Evolutionary conservation across 1,140 invertebrate genomes (phyloP).

Genomic region (Lysiphlebus fabarum): DNA sequence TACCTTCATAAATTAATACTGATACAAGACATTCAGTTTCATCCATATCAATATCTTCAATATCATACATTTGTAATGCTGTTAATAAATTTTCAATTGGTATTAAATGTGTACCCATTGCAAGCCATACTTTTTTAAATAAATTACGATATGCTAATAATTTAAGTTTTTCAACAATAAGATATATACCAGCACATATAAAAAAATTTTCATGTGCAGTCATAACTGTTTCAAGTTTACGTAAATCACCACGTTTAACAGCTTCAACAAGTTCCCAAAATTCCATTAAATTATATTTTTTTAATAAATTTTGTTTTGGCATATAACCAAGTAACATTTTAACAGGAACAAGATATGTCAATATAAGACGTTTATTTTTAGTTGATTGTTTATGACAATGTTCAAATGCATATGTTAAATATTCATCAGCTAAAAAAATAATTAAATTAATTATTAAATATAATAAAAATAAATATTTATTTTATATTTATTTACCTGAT

Average conservation of each 20-base stretch:
- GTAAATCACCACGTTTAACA: slow-evolving; percentile 86
- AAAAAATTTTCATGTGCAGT: slow-evolving; percentile 86
- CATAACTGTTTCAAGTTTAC: slow-evolving; percentile 81
- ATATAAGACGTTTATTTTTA: slow-evolving; percentile 89
- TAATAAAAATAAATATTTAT: slow-evolving; percentile 9
- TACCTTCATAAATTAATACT: slow-evolving; percentile 93
- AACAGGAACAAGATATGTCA: slow-evolving; percentile 95
- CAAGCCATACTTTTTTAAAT: slow-evolving; percentile 91
- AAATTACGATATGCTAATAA: slow-evolving; percentile 94
- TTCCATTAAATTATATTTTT: slow-evolving; percentile 87
- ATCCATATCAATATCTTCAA: slow-evolving; percentile 85
- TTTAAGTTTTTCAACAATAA: slow-evolving; percentile 95
- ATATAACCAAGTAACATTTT: slow-evolving; percentile 95
- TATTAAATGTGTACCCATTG: slow-evolving; percentile 86
- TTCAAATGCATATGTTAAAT: slow-evolving; percentile 88
- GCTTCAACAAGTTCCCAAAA: slow-evolving; percentile 86
- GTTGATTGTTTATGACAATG: slow-evolving; percentile 78
- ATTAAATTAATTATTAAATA: slow-evolving; percentile 11
- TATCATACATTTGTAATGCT: slow-evolving; percentile 76
- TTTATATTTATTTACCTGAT: slow-evolving; percentile 56
- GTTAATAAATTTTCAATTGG: slow-evolving; percentile 78
- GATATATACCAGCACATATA: slow-evolving; percentile 91
- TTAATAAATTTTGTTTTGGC: slow-evolving; percentile 73
- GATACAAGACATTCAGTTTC: slow-evolving; percentile 95
- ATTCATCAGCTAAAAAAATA: slow-evolving; percentile 79